Evolutionary conservation across 2,888 invertebrate species (phyloP).

Genomic region (Drosophila setosimentum): DNA sequence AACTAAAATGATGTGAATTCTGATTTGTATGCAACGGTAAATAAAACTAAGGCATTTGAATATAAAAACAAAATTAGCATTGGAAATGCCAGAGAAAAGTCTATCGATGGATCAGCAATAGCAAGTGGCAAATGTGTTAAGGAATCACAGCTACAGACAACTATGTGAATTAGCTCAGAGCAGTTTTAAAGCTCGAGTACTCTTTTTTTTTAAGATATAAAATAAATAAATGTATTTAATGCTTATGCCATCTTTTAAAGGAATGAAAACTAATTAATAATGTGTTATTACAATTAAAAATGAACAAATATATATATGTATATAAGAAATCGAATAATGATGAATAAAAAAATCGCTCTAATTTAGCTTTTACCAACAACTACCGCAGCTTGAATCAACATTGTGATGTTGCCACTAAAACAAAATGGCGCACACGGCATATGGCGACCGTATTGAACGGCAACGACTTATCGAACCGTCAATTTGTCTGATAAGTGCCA

Average conservation of each 20-base stretch:
- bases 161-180: background rate
- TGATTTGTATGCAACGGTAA: background rate
- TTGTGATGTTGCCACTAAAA: constrained; percentile 82
- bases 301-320: background rate
- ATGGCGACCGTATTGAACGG: constrained; percentile 34
- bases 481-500: constrained; percentile 15
- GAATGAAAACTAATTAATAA: background rate
- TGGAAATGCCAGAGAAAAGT: background rate
- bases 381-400: constrained; percentile 84
- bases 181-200: background rate
- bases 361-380: constrained; percentile 85
- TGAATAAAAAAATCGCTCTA: constrained; percentile 77
- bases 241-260: background rate
- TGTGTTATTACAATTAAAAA: background rate
- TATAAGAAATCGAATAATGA: background rate
- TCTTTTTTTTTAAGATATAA: background rate
- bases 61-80: background rate
- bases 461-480: constrained; percentile 8
- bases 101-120: constrained; percentile 5
- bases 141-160: background rate
- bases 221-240: background rate
- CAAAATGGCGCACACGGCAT: constrained; percentile 29
- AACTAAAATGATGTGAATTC: constrained; percentile 29
- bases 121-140: background rate
- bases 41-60: background rate